Conservation (phyloP, 2,888 invertebrate genomes). For the Drosophila anomelani region DNA sequence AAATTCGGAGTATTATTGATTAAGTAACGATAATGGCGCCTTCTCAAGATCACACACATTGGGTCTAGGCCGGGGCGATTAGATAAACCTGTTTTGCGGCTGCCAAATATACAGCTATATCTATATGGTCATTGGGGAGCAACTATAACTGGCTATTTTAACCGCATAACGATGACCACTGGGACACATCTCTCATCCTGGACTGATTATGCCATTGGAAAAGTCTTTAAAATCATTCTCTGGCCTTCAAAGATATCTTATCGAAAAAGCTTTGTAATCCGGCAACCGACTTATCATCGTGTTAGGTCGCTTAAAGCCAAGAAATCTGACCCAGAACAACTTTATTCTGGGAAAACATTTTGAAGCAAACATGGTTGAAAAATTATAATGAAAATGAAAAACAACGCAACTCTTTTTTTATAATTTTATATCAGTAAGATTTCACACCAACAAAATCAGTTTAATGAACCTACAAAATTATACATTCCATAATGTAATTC, state of each 20-base stretch:
- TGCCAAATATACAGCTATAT: constrained; percentile 28
- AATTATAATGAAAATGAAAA: neutral
- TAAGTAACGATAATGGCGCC: constrained; percentile 31
- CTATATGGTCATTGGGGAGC: constrained; percentile 14
- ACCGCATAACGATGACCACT: constrained; percentile 39
- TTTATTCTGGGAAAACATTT: neutral
- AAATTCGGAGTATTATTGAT: constrained; percentile 40
- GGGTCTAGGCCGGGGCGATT: constrained; percentile 42
- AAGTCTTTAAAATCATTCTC: neutral
- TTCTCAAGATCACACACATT: constrained; percentile 61
- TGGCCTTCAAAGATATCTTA: constrained; percentile 6
- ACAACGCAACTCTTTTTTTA: neutral
- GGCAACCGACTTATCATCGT: neutral
- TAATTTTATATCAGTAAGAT: constrained; percentile 2
- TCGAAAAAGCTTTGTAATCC: neutral
- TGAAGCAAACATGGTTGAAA: neutral
- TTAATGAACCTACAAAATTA: constrained; percentile 28
- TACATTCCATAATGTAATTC: constrained; percentile 13
- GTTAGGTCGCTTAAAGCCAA: neutral
- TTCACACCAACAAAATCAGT: neutral
- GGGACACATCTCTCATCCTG: neutral
- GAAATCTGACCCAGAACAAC: neutral
- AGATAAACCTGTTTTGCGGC: constrained; percentile 52
- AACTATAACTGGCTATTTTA: constrained; percentile 7
- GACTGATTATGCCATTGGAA: neutral